phyloP scores from a whole-genome alignment of 2,888 invertebrate species.

The Xanthia icteritia region DNA sequence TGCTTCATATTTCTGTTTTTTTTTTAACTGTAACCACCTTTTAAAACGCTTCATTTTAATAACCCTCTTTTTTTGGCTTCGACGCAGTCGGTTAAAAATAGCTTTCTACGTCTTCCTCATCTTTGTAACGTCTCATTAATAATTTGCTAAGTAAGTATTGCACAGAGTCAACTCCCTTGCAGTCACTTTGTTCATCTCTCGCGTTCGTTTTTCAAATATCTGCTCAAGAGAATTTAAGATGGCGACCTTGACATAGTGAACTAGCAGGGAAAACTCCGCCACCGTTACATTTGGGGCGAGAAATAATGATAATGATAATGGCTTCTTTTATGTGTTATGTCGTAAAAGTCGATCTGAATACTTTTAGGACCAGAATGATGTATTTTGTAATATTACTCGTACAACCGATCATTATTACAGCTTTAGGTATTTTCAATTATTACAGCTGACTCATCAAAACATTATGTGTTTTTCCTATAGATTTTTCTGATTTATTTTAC shows the following conservation, averaged over 20 bases:
- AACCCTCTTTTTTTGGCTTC: no score
- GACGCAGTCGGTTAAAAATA: not conserved
- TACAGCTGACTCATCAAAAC: not conserved
- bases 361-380: conserved; percentile 36
- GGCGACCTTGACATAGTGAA: conserved; percentile 47
- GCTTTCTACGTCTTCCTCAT: not conserved
- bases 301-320: conserved; percentile 54
- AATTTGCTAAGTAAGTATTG: not conserved
- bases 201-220: not conserved
- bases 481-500: not conserved
- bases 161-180: not conserved
- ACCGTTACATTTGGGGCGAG: conserved; percentile 40
- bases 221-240: conserved; percentile 17
- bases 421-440: not conserved
- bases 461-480: not conserved
- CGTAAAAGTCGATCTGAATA: conserved; percentile 46
- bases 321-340: conserved; percentile 41
- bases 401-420: conserved; percentile 1
- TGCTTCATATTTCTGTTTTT: no score
- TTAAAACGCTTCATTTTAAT: no score
- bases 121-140: not conserved
- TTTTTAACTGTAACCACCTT: no score
- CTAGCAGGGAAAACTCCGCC: conserved; percentile 17
- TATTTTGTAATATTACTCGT: conserved; percentile 18
- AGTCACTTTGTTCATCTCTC: not conserved